Evolutionary conservation across 2,797 vertebrate genomes (phyloP), one percentile per base, ranked within the genome.

Genomic region (Scolopax rusticola): DNA sequence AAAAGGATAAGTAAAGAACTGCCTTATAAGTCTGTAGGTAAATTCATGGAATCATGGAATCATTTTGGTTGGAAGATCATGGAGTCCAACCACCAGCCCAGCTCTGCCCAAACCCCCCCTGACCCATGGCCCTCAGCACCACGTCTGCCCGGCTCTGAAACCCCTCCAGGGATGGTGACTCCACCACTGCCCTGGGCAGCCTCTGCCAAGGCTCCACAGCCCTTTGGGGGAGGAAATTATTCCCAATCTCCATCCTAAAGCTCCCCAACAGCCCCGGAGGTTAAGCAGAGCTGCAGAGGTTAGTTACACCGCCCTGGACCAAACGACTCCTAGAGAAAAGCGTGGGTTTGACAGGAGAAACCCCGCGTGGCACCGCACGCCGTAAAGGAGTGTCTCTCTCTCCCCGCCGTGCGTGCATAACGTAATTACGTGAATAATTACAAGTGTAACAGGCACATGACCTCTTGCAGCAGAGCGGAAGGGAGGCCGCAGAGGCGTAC

Each of bases 311-410:
- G 32, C 14, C 32, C 38, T 4, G 12, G 19, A 10, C 12, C 40
- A 15, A 8, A 23, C 25, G 15, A 36, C 43, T 47, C 24, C 11
- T 4, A 5, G 3, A 17, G 30, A 47, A 24, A 45, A 67, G 13
- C 0, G 6, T 3, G 76, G 33, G 9, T 6, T 2, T 5, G 21
- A 7, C 11, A 11, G 41, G 11, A 11, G 12, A 12, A 27, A 51
- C 15, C 65, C 28, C 6, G 20, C 12, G 1, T 8, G 27, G 0
- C 5, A 59, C 2, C 1, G 19, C 63, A 8, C 1, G 25, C 21
- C 3, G 4, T 15, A n/a, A 59, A 45, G 2, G 1, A 8, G 28
- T 2, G 12, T 1, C 23, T 54, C 13, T 41, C 14, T 53, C 47
- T 24, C 64, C 41, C 41, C 41, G 36, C 5, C 41, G 3, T 3